Conservation (phyloP, 2,797 vertebrate genomes). For the Chromis chromis region DNA sequence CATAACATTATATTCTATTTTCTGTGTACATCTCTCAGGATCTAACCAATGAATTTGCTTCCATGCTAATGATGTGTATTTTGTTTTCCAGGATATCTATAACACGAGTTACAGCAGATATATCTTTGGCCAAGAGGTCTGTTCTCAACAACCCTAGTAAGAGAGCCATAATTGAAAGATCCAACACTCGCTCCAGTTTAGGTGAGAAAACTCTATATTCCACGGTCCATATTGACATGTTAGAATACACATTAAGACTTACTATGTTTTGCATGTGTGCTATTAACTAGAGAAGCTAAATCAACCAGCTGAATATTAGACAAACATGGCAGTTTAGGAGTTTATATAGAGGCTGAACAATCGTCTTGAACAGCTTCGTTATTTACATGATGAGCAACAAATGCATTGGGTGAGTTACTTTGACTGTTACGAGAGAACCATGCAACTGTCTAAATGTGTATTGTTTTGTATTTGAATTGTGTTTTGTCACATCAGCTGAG, state of each 20-base stretch:
- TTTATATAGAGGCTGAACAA: too few relatives aligned
- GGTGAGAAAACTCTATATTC: slow-evolving; percentile 77
- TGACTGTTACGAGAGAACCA: too few relatives aligned
- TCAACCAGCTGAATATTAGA: too few relatives aligned
- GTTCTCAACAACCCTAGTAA: slow-evolving; percentile 99
- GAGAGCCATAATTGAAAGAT: slow-evolving; percentile 96
- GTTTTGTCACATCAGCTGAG: slow-evolving; percentile 85
- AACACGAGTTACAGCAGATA: slow-evolving; percentile 97
- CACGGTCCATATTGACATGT: background rate
- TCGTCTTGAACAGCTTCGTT: too few relatives aligned
- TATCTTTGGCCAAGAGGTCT: slow-evolving; percentile 97
- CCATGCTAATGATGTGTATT: background rate
- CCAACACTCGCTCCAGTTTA: slow-evolving; percentile 96
- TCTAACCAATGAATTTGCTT: background rate
- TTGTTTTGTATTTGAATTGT: background rate
- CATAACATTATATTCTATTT: too few relatives aligned
- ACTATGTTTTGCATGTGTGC: too few relatives aligned
- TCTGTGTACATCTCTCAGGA: too few relatives aligned
- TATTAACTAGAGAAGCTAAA: too few relatives aligned
- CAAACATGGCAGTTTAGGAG: too few relatives aligned
- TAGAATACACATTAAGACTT: background rate
- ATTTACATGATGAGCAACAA: too few relatives aligned
- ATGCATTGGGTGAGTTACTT: too few relatives aligned
- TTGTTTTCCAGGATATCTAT: slow-evolving; percentile 93
- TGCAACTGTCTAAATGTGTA: background rate